Base-by-base conservation (phyloP, 2,797 vertebrate genomes). In the Gymnoscopelus braueri region DNA sequence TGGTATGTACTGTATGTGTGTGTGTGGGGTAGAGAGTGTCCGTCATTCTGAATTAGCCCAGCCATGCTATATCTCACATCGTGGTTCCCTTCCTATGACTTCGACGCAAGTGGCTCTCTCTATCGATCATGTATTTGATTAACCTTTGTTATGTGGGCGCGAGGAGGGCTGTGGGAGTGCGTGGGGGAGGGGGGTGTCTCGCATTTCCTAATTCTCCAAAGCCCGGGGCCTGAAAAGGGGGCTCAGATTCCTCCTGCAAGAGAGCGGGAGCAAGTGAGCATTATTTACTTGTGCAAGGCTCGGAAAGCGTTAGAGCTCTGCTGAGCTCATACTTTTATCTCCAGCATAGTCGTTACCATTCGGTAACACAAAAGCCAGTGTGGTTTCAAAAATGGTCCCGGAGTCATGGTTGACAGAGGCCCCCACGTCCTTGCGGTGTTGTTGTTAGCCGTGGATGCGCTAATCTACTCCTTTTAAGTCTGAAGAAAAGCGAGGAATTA, bases 321-420 rank as follows among this genome's bases (percentile, higher is more conserved):
- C 26, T 75, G 69, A 86, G 68, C 56, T 79, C 69, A 72, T 72
- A 44, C 63, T 64, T 54, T 63, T 67, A 66, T 73, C 71, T 73
- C 29, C n/a, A 13, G n/a, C 8, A 10, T 44, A 44, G 39, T 44
- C 39, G 9, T 6, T 35, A 35, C 32, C 32, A 44, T 7, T 44
- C 39, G 39, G 78, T 81, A 82, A 84, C 80, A 80, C 72, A 72
- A 50, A 80, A 85, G 72, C 79, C 79, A 58, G 63, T 81, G 88
- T 82, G 86, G 87, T 85, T 89, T 87, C 80, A 64, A 87, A 89
- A 86, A 82, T 78, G 82, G 76, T 58, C 47, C 74, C 73, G 72
- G 71, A 69, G 71, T 87, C 84, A 85, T 84, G 78, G 90, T 88
- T 84, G 79, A 90, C 72, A 75, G 69, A 77, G 79, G 70, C 80